Percentiles rank a stretch among this genome's conserved stretches.
Evolutionary conservation across 2,888 invertebrate species (phyloP).

Genomic region (Polietes domitor): DNA sequence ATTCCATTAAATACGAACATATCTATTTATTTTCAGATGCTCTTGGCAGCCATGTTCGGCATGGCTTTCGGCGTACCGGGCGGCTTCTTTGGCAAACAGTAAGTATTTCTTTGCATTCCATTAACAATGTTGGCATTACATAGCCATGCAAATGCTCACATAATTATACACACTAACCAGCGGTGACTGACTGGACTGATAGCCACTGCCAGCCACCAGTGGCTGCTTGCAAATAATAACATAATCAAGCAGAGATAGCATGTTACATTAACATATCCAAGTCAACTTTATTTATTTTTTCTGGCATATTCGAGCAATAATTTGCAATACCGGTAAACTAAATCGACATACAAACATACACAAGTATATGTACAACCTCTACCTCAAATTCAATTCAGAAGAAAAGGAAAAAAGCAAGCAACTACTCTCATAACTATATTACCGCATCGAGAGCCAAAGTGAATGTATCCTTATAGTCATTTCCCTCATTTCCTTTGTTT

Average conservation of each 20-base stretch:
- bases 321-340: background rate
- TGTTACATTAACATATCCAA: slow-evolving; percentile 19
- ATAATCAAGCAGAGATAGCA: slow-evolving; percentile 65
- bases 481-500: slow-evolving; percentile 23
- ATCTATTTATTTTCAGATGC: slow-evolving; percentile 73
- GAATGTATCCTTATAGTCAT: slow-evolving; percentile 37
- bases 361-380: slow-evolving; percentile 2
- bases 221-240: slow-evolving; percentile 8
- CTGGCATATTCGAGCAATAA: background rate
- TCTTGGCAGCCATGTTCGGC: slow-evolving; percentile 75
- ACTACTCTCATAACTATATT: slow-evolving; percentile 43
- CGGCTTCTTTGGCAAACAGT: slow-evolving; percentile 78
- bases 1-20: background rate
- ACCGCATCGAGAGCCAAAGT: slow-evolving; percentile 2
- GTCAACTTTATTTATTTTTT: background rate
- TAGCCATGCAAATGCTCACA: background rate
- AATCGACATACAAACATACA: background rate
- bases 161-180: slow-evolving; percentile 4
- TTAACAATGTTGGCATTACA: slow-evolving; percentile 4
- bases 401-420: background rate
- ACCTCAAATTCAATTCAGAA: slow-evolving; percentile 3
- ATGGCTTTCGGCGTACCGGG: slow-evolving; percentile 76
- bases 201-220: slow-evolving; percentile 7
- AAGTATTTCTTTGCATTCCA: slow-evolving; percentile 44
- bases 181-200: too few relatives aligned